phyloP scores from a whole-genome alignment of 2,113 vertebrate species.

The Hipposideros armiger region DNA sequence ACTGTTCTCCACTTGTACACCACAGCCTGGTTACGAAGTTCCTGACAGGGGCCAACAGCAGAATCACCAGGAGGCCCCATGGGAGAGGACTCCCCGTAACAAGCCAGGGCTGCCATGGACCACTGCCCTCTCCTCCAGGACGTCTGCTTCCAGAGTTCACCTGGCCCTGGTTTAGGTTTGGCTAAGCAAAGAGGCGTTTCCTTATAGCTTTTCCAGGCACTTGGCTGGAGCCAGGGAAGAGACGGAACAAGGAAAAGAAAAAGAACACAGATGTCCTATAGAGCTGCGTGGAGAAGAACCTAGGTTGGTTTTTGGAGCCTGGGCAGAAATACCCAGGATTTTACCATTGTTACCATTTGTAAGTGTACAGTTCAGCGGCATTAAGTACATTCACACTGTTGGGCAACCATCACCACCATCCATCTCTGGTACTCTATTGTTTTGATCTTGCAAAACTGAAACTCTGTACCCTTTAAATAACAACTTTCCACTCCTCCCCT shows the following conservation, averaged over 20 bases:
- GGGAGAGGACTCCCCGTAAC: background rate
- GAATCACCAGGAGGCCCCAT: background rate
- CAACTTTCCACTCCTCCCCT: background rate
- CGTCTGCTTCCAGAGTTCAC: background rate
- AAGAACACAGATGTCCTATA: background rate
- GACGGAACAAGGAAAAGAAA: background rate
- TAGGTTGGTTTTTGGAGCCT: background rate
- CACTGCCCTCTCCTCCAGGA: background rate
- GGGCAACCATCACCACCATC: background rate
- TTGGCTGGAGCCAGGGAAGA: background rate
- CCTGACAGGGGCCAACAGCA: background rate
- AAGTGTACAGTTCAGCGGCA: background rate
- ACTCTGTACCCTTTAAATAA: background rate
- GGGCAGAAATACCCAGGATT: background rate
- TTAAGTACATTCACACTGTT: background rate
- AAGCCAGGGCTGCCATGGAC: background rate
- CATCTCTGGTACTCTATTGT: too few species aligned
- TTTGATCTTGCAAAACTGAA: conserved; percentile 16
- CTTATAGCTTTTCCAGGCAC: background rate
- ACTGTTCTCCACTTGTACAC: background rate
- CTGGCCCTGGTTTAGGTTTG: background rate
- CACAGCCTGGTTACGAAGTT: background rate
- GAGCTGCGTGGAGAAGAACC: background rate
- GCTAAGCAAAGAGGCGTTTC: background rate
- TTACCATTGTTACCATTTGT: background rate